A percentile compares a stretch with the other conserved stretches of the same genome.
phyloP scores from a whole-genome alignment of 2,113 vertebrate genomes.

The Megaptera novaeangliae region DNA sequence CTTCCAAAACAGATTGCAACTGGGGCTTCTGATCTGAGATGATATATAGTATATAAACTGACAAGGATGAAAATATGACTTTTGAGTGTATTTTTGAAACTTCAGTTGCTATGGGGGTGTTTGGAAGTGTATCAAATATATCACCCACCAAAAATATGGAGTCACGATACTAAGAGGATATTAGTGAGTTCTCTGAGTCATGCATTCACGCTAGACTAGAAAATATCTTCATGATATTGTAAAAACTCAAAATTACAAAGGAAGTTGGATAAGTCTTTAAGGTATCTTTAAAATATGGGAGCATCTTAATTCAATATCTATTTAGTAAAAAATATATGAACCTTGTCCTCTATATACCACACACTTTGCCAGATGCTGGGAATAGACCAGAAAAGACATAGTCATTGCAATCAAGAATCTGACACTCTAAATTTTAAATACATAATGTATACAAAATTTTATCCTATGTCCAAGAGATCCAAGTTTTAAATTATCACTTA shows the following conservation, averaged over 20 bases:
- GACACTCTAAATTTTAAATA: neutral
- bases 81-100: conserved; percentile 31
- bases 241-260: conserved; percentile 29
- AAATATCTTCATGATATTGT: neutral
- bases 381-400: neutral
- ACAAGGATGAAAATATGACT: conserved; percentile 5
- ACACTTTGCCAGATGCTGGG: neutral
- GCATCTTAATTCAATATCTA: neutral
- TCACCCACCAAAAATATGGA: conserved; percentile 42
- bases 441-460: neutral
- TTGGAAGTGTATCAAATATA: conserved; percentile 1
- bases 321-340: neutral
- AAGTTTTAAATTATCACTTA: neutral
- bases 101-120: conserved; percentile 32
- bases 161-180: neutral
- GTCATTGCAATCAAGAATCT: neutral
- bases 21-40: neutral
- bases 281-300: neutral
- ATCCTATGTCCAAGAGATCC: neutral
- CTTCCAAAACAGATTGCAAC: neutral
- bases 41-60: neutral
- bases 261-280: neutral
- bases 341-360: neutral
- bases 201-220: neutral
- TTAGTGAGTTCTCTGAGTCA: conserved; percentile 32